These are phyloP conservation scores for Leucophenga montana DNA, from an alignment of 2,888 invertebrate genomes.

Conservation along the genomic window DNA sequence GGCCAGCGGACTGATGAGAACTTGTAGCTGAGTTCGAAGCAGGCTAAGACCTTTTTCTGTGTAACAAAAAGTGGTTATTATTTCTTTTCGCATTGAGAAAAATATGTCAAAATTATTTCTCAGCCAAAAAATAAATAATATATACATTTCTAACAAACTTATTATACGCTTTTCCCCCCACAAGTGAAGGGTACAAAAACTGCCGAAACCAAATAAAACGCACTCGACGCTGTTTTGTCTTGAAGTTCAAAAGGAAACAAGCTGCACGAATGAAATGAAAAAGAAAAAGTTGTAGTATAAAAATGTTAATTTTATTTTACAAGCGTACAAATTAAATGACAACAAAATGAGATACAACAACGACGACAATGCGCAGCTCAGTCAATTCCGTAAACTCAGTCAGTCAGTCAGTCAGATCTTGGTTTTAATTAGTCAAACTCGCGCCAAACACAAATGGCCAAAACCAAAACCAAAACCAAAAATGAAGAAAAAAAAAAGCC, in stretches of 20 bases:
- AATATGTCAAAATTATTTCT: too few species aligned
- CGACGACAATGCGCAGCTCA: too few species aligned
- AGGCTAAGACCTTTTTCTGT: too few species aligned
- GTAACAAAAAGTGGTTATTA: too few species aligned
- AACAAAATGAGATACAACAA: conserved; percentile 11
- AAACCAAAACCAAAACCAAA: too few species aligned
- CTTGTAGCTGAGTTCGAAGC: too few species aligned
- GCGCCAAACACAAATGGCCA: conserved; percentile 57
- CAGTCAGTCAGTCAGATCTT: conserved; percentile 48
- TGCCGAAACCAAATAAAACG: conserved; percentile 14
- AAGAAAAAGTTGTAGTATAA: conserved; percentile 28
- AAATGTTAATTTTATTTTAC: conserved; percentile 63
- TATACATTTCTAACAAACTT: too few species aligned
- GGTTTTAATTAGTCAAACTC: conserved; percentile 69
- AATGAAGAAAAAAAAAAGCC: too few species aligned
- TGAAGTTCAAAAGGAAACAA: conserved; percentile 67
- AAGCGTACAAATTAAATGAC: conserved; percentile 68
- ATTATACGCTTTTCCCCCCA: not conserved
- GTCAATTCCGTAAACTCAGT: not conserved
- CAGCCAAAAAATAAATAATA: too few species aligned
- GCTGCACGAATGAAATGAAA: conserved; percentile 58
- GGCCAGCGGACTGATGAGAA: too few species aligned
- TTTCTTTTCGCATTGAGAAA: too few species aligned
- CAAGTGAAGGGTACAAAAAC: not conserved
- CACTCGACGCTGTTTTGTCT: conserved; percentile 51